These are phyloP conservation scores for Podiceps cristatus DNA, from an alignment of 2,113 vertebrate species.

Conservation along the genomic window DNA sequence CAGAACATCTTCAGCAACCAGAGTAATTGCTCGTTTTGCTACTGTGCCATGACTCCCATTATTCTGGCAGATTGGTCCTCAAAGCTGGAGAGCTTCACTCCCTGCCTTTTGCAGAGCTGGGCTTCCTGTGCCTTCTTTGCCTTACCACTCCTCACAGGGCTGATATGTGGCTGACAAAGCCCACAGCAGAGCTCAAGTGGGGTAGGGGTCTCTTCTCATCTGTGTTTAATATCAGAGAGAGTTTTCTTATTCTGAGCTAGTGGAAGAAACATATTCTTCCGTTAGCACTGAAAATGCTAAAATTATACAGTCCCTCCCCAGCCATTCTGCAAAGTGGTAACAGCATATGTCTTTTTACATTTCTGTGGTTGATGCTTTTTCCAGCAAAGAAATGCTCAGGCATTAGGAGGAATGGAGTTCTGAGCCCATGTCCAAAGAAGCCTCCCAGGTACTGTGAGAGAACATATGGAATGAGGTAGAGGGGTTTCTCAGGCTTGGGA, in stretches of 20 bases:
- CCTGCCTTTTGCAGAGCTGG: slow-evolving; percentile 55
- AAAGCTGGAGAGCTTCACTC: slow-evolving; percentile 17
- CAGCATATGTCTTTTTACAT: rapidly evolving
- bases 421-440: background rate
- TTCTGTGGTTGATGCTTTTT: background rate
- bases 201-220: background rate
- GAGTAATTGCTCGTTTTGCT: background rate
- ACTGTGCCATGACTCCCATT: background rate
- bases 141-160: slow-evolving; percentile 34
- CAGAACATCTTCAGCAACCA: background rate
- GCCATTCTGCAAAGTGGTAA: background rate
- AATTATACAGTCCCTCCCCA: background rate
- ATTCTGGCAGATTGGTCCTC: slow-evolving; percentile 11
- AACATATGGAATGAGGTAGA: background rate
- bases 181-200: background rate
- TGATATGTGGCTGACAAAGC: slow-evolving; percentile 65
- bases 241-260: background rate
- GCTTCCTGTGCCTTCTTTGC: slow-evolving; percentile 68
- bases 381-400: background rate
- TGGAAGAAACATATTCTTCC: background rate
- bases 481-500: background rate
- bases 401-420: background rate
- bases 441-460: background rate
- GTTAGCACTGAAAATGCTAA: background rate
- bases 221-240: background rate